phyloP scores from a whole-genome alignment of 2,797 vertebrate species.

The Ataeniobius toweri region DNA sequence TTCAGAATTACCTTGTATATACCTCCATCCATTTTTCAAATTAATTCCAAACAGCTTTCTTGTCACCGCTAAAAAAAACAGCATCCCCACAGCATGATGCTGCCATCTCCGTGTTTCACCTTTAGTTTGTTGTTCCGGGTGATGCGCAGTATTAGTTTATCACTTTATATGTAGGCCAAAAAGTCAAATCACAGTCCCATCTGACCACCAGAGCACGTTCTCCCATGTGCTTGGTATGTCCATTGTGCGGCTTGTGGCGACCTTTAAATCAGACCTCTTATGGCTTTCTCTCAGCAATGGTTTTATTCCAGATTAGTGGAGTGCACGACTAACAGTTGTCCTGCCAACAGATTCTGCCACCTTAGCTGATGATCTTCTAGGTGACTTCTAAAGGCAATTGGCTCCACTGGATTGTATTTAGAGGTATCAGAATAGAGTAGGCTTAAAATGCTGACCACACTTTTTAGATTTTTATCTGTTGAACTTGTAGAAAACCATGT shows the following conservation, averaged over 20 bases:
- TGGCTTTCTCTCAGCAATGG: too few relatives aligned
- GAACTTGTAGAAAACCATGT: neutral
- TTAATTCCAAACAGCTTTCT: neutral
- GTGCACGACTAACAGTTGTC: too few relatives aligned
- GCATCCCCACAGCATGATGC: neutral
- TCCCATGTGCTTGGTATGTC: neutral
- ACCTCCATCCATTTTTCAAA: neutral
- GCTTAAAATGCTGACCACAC: neutral
- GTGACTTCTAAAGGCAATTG: too few relatives aligned
- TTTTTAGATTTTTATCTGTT: neutral
- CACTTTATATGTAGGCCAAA: neutral
- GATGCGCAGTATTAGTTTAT: neutral
- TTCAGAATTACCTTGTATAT: neutral
- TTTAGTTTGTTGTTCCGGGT: too few relatives aligned
- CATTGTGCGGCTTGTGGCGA: neutral
- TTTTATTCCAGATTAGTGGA: too few relatives aligned
- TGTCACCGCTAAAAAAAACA: neutral
- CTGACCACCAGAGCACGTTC: neutral
- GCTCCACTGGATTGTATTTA: neutral
- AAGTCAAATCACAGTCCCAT: neutral
- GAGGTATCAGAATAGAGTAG: neutral
- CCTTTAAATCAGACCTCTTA: too few relatives aligned
- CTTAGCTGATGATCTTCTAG: too few relatives aligned
- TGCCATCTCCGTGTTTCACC: neutral
- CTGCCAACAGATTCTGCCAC: too few relatives aligned